These are phyloP conservation scores for Ciona savignyi DNA, from an alignment of 23 tunicate species.

Conservation along the genomic window DNA sequence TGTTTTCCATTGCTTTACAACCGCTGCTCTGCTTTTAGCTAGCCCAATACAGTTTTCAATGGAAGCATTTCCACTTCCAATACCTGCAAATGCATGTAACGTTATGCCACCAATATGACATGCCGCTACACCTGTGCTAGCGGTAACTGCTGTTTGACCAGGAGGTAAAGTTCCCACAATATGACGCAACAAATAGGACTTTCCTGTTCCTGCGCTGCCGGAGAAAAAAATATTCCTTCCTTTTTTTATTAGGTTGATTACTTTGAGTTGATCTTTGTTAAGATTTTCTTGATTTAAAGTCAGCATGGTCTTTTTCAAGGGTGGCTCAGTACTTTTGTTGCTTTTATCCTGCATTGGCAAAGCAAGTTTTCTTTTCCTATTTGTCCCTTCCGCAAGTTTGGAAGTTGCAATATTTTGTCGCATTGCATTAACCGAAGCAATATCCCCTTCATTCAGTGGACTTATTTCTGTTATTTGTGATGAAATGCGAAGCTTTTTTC, in stretches of 20 bases:
- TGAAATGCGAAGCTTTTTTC: conserved; percentile 36
- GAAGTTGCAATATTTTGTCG: conserved; percentile 9
- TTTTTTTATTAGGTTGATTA: conserved; percentile 40
- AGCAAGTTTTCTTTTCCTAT: conserved; percentile 42
- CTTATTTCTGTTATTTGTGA: conserved; percentile 65
- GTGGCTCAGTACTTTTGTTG: not conserved
- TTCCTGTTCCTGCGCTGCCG: conserved; percentile 99
- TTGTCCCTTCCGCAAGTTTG: conserved; percentile 7
- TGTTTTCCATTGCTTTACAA: conserved; percentile 78
- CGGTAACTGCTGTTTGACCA: conserved; percentile 70
- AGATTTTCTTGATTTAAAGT: conserved; percentile 29
- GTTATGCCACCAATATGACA: conserved; percentile 96
- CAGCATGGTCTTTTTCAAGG: conserved; percentile 41
- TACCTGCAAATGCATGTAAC: conserved; percentile 92
- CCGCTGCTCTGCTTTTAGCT: conserved; percentile 15
- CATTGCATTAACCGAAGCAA: conserved; percentile 41
- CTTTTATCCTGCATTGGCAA: conserved; percentile 19
- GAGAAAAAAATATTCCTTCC: conserved; percentile 77
- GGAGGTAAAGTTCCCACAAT: conserved; percentile 81
- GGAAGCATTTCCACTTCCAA: conserved; percentile 47
- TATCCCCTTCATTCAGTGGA: conserved; percentile 75
- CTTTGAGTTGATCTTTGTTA: conserved; percentile 57
- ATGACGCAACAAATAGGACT: conserved; percentile 71
- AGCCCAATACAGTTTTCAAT: conserved; percentile 11
- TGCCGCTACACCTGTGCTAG: conserved; percentile 97